phyloP scores from a whole-genome alignment of 2,888 invertebrate species.

The Hedychridium roseum region DNA sequence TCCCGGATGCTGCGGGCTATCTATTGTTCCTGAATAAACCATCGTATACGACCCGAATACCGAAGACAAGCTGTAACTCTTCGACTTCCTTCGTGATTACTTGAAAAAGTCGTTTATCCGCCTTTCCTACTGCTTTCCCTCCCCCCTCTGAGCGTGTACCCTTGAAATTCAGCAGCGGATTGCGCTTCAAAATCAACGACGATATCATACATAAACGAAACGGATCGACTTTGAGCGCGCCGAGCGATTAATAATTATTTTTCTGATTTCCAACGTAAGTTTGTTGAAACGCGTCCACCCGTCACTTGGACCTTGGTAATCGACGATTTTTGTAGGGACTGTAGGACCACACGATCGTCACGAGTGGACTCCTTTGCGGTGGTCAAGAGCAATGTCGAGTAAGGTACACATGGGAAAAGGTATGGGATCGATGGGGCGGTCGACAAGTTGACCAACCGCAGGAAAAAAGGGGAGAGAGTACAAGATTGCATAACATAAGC shows the following conservation, averaged over 20 bases:
- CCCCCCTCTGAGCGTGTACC: slow-evolving; percentile 2
- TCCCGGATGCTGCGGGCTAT: slow-evolving; percentile 42
- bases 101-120: slow-evolving; percentile 34
- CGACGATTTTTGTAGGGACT: no score
- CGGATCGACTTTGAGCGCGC: no score
- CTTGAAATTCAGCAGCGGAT: no score
- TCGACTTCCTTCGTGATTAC: slow-evolving; percentile 37
- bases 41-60: slow-evolving; percentile 46
- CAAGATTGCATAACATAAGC: no score
- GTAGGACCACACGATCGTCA: no score
- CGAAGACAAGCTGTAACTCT: slow-evolving; percentile 39
- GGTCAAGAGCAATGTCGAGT: background rate
- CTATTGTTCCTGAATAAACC: slow-evolving; percentile 58
- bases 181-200: no score
- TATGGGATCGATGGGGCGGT: slow-evolving; percentile 24
- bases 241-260: no score
- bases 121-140: slow-evolving; percentile 4
- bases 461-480: slow-evolving; percentile 51
- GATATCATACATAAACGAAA: no score
- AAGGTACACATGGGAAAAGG: background rate
- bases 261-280: no score
- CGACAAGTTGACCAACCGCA: slow-evolving; percentile 50
- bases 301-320: no score
- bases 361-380: background rate
- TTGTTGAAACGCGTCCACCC: no score